Percentiles rank a stretch among this genome's conserved stretches.
Evolutionary conservation across 37 sponge, comb jelly and placozoan genomes (phyloP).

Genomic region (Aplysina aerophoba): DNA sequence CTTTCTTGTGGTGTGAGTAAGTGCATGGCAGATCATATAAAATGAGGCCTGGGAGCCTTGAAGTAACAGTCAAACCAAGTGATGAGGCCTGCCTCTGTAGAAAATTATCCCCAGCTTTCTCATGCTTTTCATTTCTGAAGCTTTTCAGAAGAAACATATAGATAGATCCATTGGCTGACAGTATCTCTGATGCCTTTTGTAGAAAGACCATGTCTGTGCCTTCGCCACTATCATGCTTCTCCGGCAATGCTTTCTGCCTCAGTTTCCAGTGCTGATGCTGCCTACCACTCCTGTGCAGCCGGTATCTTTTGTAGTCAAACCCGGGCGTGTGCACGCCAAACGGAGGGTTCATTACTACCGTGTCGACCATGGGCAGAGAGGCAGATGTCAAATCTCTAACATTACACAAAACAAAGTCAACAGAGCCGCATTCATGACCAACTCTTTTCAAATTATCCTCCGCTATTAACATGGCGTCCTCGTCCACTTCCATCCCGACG

Average conservation of each 20-base stretch:
- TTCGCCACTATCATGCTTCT: background rate
- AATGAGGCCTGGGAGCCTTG: no score
- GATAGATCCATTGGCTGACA: background rate
- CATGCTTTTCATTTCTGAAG: no score
- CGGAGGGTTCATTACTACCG: constrained; percentile 94
- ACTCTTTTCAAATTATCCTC: constrained; percentile 29
- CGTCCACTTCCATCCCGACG: constrained; percentile 81
- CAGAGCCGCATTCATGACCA: constrained; percentile 3
- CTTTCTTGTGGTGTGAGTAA: no score
- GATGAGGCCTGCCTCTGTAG: no score
- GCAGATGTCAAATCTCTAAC: background rate
- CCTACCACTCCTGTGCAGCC: background rate
- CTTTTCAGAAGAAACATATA: background rate
- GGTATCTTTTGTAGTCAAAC: no score
- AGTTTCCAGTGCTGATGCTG: background rate
- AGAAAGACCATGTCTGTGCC: background rate
- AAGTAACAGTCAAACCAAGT: no score
- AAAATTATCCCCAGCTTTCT: no score
- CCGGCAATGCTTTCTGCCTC: background rate
- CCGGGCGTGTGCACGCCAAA: constrained; percentile 70
- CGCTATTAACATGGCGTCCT: constrained; percentile 56
- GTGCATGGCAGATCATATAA: no score
- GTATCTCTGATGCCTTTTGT: background rate
- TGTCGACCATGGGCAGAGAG: constrained; percentile 49
- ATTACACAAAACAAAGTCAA: constrained; percentile 51